Percentiles rank a stretch among this genome's conserved stretches.
Conservation (phyloP, 2,888 invertebrate genomes). For the Drosophila aldrichi region DNA sequence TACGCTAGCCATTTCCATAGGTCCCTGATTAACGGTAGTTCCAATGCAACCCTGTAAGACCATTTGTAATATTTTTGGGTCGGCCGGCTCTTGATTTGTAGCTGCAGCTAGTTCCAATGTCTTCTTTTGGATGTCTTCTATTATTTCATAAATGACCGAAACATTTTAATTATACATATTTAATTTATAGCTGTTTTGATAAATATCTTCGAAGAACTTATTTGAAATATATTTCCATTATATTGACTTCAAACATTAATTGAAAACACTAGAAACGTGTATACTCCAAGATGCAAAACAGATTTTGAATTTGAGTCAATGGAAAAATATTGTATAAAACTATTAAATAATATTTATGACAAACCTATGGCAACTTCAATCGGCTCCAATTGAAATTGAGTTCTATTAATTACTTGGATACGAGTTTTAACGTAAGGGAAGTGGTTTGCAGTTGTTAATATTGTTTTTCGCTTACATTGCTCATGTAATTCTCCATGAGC, state of each 20-base stretch:
- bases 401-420: conserved; percentile 92
- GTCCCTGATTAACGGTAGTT: conserved; percentile 97
- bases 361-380: conserved; percentile 95
- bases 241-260: no score
- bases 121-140: conserved; percentile 98
- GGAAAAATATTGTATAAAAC: neutral
- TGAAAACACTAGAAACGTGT: no score
- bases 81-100: conserved; percentile 96
- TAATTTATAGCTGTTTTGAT: neutral
- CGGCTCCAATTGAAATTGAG: conserved; percentile 93
- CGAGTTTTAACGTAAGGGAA: conserved; percentile 99
- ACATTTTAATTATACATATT: neutral
- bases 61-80: conserved; percentile 99
- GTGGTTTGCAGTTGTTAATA: conserved; percentile 95
- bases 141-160: neutral
- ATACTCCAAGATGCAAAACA: no score
- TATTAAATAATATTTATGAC: conserved; percentile 7
- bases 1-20: conserved; percentile 97
- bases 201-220: neutral
- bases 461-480: conserved; percentile 98
- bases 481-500: conserved; percentile 98
- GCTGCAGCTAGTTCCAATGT: conserved; percentile 93
- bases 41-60: conserved; percentile 98
- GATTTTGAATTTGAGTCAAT: neutral
- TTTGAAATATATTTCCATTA: no score